These are phyloP conservation scores for Mesoligia furuncula DNA, from an alignment of 2,888 invertebrate genomes.

Conservation along the genomic window DNA sequence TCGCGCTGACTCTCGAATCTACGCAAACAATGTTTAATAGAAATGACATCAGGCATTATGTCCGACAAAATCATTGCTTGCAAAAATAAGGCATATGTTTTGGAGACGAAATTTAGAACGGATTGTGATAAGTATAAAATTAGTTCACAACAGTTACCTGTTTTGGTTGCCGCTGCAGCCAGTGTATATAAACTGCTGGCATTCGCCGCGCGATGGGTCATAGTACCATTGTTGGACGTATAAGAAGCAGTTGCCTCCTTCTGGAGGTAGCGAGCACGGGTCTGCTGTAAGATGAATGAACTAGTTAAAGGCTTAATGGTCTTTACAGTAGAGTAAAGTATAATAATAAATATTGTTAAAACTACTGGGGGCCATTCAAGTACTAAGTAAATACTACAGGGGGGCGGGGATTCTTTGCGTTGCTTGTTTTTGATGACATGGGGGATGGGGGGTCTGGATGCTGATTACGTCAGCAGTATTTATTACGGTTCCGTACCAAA, in stretches of 20 bases:
- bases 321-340: no score
- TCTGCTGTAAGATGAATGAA: conserved; percentile 64
- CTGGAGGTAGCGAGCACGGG: conserved; percentile 93
- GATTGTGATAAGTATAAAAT: background rate
- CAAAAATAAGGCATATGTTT: background rate
- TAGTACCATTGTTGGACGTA: conserved; percentile 95
- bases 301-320: background rate
- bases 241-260: conserved; percentile 94
- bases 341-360: conserved; percentile 8
- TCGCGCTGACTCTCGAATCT: conserved; percentile 92
- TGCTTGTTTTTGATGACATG: no score
- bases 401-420: no score
- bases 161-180: conserved; percentile 98
- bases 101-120: background rate
- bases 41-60: background rate
- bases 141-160: conserved; percentile 90
- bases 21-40: background rate
- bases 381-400: no score
- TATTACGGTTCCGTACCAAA: no score
- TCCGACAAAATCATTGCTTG: background rate
- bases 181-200: conserved; percentile 96
- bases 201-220: conserved; percentile 91
- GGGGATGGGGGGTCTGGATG: no score
- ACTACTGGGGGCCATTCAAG: no score
- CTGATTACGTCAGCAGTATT: no score